These are phyloP conservation scores for Bagarius yarrelli DNA, from an alignment of 2,113 vertebrate genomes.

Conservation along the genomic window DNA sequence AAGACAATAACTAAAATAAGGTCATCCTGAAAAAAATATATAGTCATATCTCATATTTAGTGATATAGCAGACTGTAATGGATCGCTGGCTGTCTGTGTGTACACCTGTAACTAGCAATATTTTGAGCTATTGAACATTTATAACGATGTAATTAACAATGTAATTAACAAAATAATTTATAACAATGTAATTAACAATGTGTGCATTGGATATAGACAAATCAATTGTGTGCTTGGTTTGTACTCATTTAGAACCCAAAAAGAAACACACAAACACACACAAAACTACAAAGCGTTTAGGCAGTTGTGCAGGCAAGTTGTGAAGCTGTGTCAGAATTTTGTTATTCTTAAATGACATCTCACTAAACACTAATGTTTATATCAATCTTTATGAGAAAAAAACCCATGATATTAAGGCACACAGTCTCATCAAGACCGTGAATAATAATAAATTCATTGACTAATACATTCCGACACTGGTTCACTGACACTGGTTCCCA, in stretches of 20 bases:
- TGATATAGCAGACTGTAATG: slow-evolving; percentile 22
- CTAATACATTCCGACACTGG: not conserved
- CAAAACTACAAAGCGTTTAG: too few relatives aligned
- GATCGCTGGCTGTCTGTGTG: slow-evolving; percentile 7
- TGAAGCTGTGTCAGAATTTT: too few relatives aligned
- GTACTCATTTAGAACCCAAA: not conserved
- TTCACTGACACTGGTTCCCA: not conserved
- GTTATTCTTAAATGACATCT: not conserved
- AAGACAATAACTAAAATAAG: not conserved
- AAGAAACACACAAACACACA: too few relatives aligned
- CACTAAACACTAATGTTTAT: not conserved
- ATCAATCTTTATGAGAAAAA: not conserved
- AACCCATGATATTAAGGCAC: not conserved
- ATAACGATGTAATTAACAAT: not conserved
- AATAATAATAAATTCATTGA: not conserved
- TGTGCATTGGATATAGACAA: not conserved
- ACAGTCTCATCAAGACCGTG: not conserved
- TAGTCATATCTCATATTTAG: too few relatives aligned
- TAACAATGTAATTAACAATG: not conserved
- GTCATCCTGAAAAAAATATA: too few relatives aligned
- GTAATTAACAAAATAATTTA: not conserved
- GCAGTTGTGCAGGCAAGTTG: too few relatives aligned
- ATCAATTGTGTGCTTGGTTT: not conserved
- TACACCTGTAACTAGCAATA: not conserved
- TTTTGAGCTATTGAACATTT: not conserved